phyloP scores from a whole-genome alignment of 1,140 invertebrate genomes.

The Heliconius eleuchia region DNA sequence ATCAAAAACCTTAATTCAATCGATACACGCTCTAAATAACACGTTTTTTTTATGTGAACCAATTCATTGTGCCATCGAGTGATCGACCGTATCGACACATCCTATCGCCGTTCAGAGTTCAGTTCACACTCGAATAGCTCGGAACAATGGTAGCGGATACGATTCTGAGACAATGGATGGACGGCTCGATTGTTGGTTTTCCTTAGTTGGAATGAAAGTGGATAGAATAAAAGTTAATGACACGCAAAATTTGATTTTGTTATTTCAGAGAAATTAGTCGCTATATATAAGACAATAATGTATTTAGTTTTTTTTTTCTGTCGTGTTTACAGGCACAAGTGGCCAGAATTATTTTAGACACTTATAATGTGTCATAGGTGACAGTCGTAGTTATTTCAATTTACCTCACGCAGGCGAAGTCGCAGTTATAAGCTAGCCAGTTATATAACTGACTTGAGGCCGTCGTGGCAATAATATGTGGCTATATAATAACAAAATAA shows the following conservation, averaged over 20 bases:
- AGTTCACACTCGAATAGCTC: conserved; percentile 46
- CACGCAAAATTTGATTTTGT: background rate
- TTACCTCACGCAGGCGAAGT: too few relatives aligned
- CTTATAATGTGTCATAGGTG: too few relatives aligned
- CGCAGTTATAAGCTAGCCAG: too few relatives aligned
- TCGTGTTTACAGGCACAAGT: too few relatives aligned
- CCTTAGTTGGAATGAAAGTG: background rate
- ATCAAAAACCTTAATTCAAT: background rate
- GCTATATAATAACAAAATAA: too few relatives aligned
- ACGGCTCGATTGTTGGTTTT: conserved; percentile 32
- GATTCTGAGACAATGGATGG: conserved; percentile 40
- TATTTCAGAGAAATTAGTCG: background rate
- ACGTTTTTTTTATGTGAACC: conserved; percentile 23
- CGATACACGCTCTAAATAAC: conserved; percentile 21
- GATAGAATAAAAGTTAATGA: conserved; percentile 11
- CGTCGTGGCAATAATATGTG: too few relatives aligned
- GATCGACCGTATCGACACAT: conserved; percentile 42
- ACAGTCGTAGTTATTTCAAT: too few relatives aligned
- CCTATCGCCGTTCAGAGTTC: conserved; percentile 44
- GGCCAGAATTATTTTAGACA: too few relatives aligned
- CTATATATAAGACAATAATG: too few relatives aligned
- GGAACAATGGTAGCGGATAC: conserved; percentile 46
- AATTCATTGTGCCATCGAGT: conserved; percentile 20
- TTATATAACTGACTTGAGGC: too few relatives aligned
- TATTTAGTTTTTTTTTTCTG: too few relatives aligned